Percentiles rank a stretch among this genome's conserved stretches.
These are phyloP conservation scores for Lithophane ornitopus DNA, from an alignment of 2,888 invertebrate genomes.

Conservation along the genomic window DNA sequence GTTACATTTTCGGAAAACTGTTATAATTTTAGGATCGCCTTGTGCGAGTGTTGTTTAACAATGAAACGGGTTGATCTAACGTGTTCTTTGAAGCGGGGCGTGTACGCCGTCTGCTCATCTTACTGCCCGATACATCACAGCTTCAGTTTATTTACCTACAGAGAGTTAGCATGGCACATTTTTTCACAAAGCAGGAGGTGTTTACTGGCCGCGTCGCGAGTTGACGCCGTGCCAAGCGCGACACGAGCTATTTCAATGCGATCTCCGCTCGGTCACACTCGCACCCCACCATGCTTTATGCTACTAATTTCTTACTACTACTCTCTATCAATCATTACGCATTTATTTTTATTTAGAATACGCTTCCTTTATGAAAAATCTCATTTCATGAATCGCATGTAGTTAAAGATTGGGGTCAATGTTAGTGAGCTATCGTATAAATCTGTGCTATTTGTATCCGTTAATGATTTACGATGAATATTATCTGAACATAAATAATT, in stretches of 20 bases:
- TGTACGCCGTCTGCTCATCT: conserved; percentile 69
- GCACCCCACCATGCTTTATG: conserved; percentile 43
- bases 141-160: conserved; percentile 79
- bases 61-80: conserved; percentile 76
- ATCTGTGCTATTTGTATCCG: conserved; percentile 38
- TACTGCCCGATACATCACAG: conserved; percentile 75
- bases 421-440: conserved; percentile 52
- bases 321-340: conserved; percentile 57
- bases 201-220: conserved; percentile 75
- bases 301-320: too few relatives aligned
- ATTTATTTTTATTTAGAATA: conserved; percentile 48
- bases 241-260: conserved; percentile 84
- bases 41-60: conserved; percentile 72
- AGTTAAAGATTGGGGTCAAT: conserved; percentile 55
- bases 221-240: conserved; percentile 86
- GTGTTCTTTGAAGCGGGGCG: conserved; percentile 79
- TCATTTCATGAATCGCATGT: conserved; percentile 22
- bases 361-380: conserved; percentile 38
- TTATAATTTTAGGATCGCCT: conserved; percentile 63
- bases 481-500: conserved; percentile 45
- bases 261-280: conserved; percentile 67
- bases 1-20: conserved; percentile 40
- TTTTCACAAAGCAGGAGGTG: conserved; percentile 79
- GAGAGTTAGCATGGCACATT: conserved; percentile 78
- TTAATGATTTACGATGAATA: conserved; percentile 52